These are phyloP conservation scores for Labeo rohita DNA, from an alignment of 2,113 vertebrate genomes.

Conservation along the genomic window DNA sequence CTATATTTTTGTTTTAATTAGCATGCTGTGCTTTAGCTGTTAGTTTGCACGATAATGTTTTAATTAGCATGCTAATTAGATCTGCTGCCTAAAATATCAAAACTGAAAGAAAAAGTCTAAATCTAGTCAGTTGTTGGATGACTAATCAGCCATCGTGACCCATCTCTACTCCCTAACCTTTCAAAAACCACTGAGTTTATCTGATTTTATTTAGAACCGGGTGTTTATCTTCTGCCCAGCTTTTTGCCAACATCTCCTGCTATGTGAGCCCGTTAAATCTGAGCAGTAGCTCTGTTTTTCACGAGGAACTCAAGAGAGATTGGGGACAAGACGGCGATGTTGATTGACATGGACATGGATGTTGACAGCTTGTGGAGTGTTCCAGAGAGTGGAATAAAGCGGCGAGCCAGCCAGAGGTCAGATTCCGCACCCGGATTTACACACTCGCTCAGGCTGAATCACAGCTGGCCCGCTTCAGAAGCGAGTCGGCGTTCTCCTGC, in stretches of 20 bases:
- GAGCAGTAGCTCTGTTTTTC: constrained; percentile 30
- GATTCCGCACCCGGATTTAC: constrained; percentile 6
- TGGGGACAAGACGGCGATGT: constrained; percentile 28
- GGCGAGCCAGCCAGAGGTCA: constrained; percentile 29
- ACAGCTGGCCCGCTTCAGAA: background rate
- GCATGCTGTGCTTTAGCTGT: background rate
- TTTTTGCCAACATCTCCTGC: constrained; percentile 15
- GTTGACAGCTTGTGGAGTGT: constrained; percentile 54
- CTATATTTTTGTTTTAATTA: constrained; percentile 12
- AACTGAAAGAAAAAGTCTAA: background rate
- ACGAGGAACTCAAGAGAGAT: constrained; percentile 1
- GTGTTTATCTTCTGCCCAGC: background rate
- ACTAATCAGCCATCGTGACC: background rate
- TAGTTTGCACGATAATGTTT: background rate
- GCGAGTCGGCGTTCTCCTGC: background rate
- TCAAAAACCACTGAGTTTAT: no score
- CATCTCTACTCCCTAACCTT: background rate
- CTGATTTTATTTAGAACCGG: background rate
- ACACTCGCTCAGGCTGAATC: background rate
- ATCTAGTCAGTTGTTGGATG: background rate
- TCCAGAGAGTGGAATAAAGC: constrained; percentile 45
- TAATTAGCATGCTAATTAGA: constrained; percentile 14
- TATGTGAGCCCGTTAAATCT: constrained; percentile 6
- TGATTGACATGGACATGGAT: constrained; percentile 57
- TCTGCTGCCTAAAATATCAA: background rate